These are phyloP conservation scores for Acanthopleura granulata DNA, from an alignment of 2,888 invertebrate species.

Conservation along the genomic window DNA sequence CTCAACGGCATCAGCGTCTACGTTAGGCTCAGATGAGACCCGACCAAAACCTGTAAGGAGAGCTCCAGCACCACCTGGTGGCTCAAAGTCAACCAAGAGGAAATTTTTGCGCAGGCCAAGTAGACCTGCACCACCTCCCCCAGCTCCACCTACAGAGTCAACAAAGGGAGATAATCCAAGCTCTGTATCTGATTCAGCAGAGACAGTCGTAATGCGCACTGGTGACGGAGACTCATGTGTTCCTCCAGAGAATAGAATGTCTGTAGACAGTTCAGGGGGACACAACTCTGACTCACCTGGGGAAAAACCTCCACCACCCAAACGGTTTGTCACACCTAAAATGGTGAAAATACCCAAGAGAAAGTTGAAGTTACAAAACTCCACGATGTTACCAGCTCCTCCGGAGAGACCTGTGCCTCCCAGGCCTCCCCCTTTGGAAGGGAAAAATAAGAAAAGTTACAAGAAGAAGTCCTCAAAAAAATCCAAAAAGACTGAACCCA, in stretches of 20 bases:
- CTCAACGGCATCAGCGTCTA: neutral
- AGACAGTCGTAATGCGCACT: neutral
- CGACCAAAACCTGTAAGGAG: constrained; percentile 37
- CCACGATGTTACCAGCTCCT: constrained; percentile 19
- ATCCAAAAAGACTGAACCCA: neutral
- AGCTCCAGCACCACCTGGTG: constrained; percentile 39
- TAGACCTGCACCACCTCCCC: constrained; percentile 20
- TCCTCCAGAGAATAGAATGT: neutral
- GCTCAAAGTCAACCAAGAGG: neutral
- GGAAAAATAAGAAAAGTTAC: neutral
- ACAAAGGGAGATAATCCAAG: constrained; percentile 17
- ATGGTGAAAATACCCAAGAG: constrained; percentile 45
- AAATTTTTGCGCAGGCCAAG: constrained; percentile 16
- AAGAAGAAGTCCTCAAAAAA: neutral
- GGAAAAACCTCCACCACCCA: constrained; percentile 42
- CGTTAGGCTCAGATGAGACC: constrained; percentile 21
- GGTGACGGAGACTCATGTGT: neutral
- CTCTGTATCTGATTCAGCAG: neutral
- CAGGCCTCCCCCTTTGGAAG: constrained; percentile 19
- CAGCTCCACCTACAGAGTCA: constrained; percentile 7
- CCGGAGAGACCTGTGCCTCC: constrained; percentile 23
- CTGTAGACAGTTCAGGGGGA: neutral
- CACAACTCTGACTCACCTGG: constrained; percentile 22
- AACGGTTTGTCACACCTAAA: constrained; percentile 48
- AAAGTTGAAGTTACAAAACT: constrained; percentile 21